Conservation (phyloP, 2,797 vertebrate species). For the Syngnathus acus region DNA sequence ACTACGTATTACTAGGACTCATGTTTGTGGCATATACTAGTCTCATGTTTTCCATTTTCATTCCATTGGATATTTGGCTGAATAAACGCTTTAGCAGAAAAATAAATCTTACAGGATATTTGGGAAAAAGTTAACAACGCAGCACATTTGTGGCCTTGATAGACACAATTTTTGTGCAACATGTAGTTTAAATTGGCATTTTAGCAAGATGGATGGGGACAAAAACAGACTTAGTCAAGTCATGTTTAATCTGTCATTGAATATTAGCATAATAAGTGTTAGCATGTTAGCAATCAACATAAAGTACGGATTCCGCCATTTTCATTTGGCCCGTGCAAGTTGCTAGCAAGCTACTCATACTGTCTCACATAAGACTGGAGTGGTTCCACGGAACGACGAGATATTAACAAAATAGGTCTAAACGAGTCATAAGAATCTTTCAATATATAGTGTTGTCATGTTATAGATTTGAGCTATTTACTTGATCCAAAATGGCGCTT, state of each 20-base stretch:
- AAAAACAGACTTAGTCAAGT: too few species aligned
- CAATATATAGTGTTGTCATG: not conserved
- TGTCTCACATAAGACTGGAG: not conserved
- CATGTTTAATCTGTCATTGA: too few species aligned
- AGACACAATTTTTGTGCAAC: not conserved
- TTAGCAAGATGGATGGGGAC: too few species aligned
- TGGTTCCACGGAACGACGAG: not conserved
- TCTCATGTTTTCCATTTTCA: conserved; percentile 37
- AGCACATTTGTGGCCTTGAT: not conserved
- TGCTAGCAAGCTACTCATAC: too few species aligned
- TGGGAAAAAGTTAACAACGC: not conserved
- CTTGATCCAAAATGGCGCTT: not conserved
- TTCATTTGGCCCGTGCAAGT: too few species aligned
- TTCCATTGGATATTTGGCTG: conserved; percentile 45
- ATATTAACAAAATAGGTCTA: not conserved
- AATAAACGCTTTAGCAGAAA: conserved; percentile 40
- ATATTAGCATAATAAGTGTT: too few species aligned
- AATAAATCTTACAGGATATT: conserved; percentile 26
- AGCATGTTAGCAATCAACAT: too few species aligned
- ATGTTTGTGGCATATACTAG: conserved; percentile 47
- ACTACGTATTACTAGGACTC: conserved; percentile 47
- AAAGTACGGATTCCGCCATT: too few species aligned
- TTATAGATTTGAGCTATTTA: not conserved
- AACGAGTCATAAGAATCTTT: not conserved
- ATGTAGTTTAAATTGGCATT: too few species aligned